Evolutionary conservation across 2,113 vertebrate genomes (phyloP).

Genomic region (Notarius lentiginosus): DNA sequence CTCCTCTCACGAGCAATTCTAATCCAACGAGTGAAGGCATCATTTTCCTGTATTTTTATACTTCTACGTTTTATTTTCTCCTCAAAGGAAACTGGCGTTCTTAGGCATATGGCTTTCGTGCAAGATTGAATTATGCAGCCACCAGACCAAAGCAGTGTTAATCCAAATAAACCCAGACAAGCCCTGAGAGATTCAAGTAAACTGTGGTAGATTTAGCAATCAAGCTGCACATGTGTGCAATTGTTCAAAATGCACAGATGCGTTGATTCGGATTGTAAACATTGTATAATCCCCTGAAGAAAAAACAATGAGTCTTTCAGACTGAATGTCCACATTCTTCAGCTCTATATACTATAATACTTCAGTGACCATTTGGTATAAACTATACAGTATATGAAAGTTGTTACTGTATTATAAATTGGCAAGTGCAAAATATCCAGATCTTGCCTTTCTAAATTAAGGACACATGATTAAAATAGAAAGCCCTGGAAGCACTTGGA

Average conservation of each 20-base stretch:
- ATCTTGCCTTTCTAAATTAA: not conserved
- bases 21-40: not conserved
- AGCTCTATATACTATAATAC: not conserved
- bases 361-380: not conserved
- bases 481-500: constrained; percentile 24
- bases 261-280: constrained; percentile 11
- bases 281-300: not conserved
- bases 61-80: not conserved
- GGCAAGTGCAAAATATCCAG: not conserved
- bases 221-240: not conserved
- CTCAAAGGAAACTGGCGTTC: not conserved
- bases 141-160: constrained; percentile 18
- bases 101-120: constrained; percentile 8
- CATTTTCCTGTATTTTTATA: not conserved
- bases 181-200: not conserved
- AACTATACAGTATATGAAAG: not conserved
- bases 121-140: not conserved
- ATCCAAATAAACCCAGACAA: constrained; percentile 32
- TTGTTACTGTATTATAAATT: not conserved
- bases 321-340: not conserved
- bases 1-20: not conserved
- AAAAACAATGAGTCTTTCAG: not conserved
- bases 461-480: constrained; percentile 6
- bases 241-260: constrained; percentile 24
- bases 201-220: constrained; percentile 7